These are phyloP conservation scores for Melanophora roralis DNA, from an alignment of 2,888 invertebrate genomes.

Conservation along the genomic window DNA sequence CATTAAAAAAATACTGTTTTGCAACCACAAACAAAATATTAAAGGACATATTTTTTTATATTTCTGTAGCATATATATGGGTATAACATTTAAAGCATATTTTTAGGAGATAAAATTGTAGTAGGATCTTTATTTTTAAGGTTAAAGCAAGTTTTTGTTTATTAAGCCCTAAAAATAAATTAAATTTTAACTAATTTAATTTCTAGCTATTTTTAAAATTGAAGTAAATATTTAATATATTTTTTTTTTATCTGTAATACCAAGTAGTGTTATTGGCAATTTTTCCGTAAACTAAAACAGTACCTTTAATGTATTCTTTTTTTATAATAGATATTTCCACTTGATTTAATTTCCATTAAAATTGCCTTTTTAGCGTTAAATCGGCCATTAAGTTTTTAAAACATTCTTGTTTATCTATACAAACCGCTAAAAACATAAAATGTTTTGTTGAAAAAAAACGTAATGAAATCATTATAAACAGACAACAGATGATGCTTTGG, in stretches of 20 bases:
- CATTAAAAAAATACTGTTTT: not conserved
- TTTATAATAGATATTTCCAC: slow-evolving; percentile 40
- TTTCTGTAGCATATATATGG: not conserved
- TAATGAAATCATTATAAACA: slow-evolving; percentile 54
- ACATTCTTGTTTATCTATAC: not conserved
- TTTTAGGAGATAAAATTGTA: not conserved
- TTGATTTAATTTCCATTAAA: slow-evolving; percentile 37
- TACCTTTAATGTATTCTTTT: too few relatives aligned
- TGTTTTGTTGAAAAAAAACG: slow-evolving; percentile 52
- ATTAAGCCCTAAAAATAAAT: too few relatives aligned
- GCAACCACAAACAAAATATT: not conserved
- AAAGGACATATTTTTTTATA: not conserved
- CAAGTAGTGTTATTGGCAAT: too few relatives aligned
- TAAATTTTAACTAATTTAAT: too few relatives aligned
- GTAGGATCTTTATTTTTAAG: too few relatives aligned
- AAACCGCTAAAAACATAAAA: slow-evolving; percentile 22
- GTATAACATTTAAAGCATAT: not conserved
- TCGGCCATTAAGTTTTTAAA: not conserved
- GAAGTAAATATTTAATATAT: not conserved
- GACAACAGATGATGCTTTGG: not conserved
- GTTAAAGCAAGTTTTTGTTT: too few relatives aligned
- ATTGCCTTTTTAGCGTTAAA: not conserved
- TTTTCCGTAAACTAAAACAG: too few relatives aligned
- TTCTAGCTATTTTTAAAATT: too few relatives aligned
- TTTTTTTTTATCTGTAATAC: too few relatives aligned